Conservation (phyloP, 53 echinoderm and acorn worm species). For the Paelopatides confundens region DNA sequence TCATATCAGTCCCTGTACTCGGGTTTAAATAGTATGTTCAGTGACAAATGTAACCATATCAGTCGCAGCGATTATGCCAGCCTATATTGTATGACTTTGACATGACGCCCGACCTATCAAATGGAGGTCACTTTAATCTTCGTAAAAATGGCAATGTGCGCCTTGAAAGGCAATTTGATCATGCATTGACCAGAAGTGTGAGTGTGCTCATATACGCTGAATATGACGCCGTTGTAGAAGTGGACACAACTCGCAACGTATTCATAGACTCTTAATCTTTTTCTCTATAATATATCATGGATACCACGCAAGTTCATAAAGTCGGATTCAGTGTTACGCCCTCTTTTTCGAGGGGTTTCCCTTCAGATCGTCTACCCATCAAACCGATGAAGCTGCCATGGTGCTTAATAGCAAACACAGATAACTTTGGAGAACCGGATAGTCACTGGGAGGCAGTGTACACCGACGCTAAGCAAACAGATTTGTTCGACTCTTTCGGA, state of each 20-base stretch:
- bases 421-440: conserved; percentile 36
- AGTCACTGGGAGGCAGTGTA: conserved; percentile 51
- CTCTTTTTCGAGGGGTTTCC: conserved; percentile 59
- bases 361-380: conserved; percentile 44
- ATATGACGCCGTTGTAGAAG: conserved; percentile 59
- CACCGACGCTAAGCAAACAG: too few relatives aligned
- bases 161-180: conserved; percentile 40
- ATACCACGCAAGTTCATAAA: conserved; percentile 22
- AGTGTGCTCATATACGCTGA: conserved; percentile 53
- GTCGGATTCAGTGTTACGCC: conserved; percentile 2
- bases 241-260: conserved; percentile 64
- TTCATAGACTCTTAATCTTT: conserved; percentile 35
- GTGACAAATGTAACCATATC: conserved; percentile 67
- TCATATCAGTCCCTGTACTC: conserved; percentile 65
- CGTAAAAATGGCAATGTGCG: conserved; percentile 18
- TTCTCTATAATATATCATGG: not conserved
- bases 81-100: conserved; percentile 74
- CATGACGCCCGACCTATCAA: conserved; percentile 69
- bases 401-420: conserved; percentile 42
- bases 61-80: conserved; percentile 74
- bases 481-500: conserved; percentile 76
- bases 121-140: conserved; percentile 55
- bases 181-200: conserved; percentile 31
- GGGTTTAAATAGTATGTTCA: conserved; percentile 48
- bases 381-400: conserved; percentile 58